Percentiles rank a stretch among this genome's conserved stretches.
phyloP scores from a whole-genome alignment of 2,797 vertebrate species.

The Mormyrops boulengeri region DNA sequence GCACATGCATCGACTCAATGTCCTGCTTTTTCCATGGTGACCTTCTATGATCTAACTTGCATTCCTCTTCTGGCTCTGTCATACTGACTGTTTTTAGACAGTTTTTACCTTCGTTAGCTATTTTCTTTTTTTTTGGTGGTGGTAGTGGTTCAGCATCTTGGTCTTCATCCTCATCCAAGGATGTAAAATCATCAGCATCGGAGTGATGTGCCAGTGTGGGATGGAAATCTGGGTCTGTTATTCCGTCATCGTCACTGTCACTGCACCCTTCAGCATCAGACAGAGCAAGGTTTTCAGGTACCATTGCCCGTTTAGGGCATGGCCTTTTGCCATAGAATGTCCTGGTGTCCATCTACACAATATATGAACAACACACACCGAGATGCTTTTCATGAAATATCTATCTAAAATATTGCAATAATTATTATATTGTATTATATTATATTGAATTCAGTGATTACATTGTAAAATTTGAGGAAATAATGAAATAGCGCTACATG shows the following conservation, averaged over 20 bases:
- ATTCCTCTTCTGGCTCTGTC: background rate
- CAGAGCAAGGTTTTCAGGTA: background rate
- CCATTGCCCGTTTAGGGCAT: no score
- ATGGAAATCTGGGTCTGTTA: background rate
- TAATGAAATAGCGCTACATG: no score
- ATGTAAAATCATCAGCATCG: background rate
- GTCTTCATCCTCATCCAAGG: background rate
- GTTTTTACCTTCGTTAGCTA: background rate
- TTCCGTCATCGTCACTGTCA: background rate
- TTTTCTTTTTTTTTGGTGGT: background rate
- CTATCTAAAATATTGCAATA: background rate
- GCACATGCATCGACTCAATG: background rate
- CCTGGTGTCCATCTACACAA: background rate
- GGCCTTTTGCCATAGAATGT: background rate
- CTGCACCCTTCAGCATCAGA: background rate
- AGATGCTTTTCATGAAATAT: background rate
- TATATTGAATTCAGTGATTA: background rate
- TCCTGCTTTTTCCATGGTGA: background rate
- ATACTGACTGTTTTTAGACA: background rate
- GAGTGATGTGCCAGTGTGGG: background rate
- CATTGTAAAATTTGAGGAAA: no score
- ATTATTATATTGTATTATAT: background rate
- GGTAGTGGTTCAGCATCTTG: background rate
- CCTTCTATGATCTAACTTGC: background rate
- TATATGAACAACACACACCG: background rate